Evolutionary conservation across 2,797 vertebrate genomes (phyloP).

Genomic region (Phrynocephalus guinanensis): DNA sequence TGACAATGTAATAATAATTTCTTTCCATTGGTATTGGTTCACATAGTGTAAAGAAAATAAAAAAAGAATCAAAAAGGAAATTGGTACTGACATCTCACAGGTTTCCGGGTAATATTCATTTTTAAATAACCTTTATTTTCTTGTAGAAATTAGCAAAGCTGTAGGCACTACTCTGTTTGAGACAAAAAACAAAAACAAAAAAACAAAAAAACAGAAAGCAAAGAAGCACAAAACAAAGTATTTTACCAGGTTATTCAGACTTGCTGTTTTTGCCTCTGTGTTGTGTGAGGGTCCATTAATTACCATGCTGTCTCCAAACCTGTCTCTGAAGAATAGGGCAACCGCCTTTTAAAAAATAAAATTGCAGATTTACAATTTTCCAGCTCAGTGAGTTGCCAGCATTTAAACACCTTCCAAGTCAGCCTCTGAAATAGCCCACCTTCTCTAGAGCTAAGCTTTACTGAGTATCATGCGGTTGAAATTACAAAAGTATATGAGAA

Average conservation of each 20-base stretch:
- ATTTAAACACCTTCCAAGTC: conserved; percentile 68
- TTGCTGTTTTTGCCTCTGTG: conserved; percentile 41
- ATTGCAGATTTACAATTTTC: conserved; percentile 74
- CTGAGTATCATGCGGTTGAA: conserved; percentile 12
- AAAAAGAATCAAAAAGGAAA: background rate
- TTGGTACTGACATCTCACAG: background rate
- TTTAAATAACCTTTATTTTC: conserved; percentile 45
- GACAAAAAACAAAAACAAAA: background rate
- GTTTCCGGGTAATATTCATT: background rate
- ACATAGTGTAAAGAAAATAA: background rate
- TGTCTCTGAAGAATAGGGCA: conserved; percentile 55
- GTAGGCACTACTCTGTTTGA: conserved; percentile 27
- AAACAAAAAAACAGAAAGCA: conserved; percentile 3
- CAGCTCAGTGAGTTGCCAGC: conserved; percentile 67
- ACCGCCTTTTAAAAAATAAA: conserved; percentile 66
- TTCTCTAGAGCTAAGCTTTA: conserved; percentile 20
- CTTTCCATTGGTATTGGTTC: conserved; percentile 14
- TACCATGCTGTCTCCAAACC: conserved; percentile 62
- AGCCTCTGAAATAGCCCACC: conserved; percentile 24
- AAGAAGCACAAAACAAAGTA: background rate
- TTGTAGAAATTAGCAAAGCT: conserved; percentile 30
- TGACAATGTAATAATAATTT: background rate
- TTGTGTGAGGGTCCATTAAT: conserved; percentile 58
- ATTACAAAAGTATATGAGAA: background rate
- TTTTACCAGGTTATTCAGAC: conserved; percentile 53